phyloP scores from a whole-genome alignment of 2,888 invertebrate genomes.

The Drosophila nr. perissopoda region DNA sequence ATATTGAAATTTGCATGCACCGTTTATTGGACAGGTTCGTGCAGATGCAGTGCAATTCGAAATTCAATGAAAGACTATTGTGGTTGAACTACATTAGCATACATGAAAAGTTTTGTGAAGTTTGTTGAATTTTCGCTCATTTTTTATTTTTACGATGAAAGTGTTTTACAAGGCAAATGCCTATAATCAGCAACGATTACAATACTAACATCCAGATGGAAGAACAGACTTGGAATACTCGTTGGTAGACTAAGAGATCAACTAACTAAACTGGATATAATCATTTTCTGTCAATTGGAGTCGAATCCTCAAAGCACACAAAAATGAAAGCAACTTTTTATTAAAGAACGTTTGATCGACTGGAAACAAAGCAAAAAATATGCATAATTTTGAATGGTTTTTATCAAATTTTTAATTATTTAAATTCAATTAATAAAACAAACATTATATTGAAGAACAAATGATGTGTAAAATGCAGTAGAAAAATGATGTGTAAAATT shows the following conservation, averaged over 20 bases:
- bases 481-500: neutral
- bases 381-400: neutral
- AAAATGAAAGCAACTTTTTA: neutral
- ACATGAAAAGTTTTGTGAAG: neutral
- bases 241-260: neutral
- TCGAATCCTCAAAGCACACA: neutral
- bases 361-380: too few species aligned
- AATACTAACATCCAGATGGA: neutral
- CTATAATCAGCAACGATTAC: neutral
- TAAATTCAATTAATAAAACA: neutral
- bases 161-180: neutral
- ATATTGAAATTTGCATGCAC: neutral
- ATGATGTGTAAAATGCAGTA: neutral
- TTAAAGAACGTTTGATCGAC: neutral
- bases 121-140: neutral
- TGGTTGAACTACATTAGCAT: neutral
- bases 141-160: neutral
- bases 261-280: neutral
- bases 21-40: constrained; percentile 4
- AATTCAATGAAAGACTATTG: constrained; percentile 2
- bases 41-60: constrained; percentile 1
- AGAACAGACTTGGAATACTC: neutral
- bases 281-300: neutral
- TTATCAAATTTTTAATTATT: neutral
- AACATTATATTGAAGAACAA: neutral